Evolutionary conservation across 2,797 vertebrate genomes (phyloP), one percentile per base, ranked within the genome.

Genomic region (Lophius americanus): DNA sequence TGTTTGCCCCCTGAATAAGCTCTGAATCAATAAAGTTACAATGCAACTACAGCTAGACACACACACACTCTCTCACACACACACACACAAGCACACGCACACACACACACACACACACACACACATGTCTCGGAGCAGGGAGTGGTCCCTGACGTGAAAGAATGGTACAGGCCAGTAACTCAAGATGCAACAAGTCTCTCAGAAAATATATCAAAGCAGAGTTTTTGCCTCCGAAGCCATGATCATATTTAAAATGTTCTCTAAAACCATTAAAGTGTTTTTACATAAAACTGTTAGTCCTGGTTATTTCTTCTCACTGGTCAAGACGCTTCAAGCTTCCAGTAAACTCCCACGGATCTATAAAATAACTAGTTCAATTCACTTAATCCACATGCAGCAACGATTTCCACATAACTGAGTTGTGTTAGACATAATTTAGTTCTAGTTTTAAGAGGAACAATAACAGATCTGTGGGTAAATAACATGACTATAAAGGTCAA

Each of bases 1-100:
- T 0, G 47, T n/a, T 59, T 2, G 48, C 39, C 67, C 82, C 55
- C 61, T 10, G 54, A 78, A 67, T 54, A 64, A 82, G 63, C 49
- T n/a, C 32, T 74, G 63, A 74, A 77, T 77, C 70, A 39, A 74
- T 80, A 63, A 80, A 71, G 39, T 35, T 44, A 47, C 10, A 78
- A 43, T 58, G 39, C 43, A 65, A 54, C 60, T 47, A 39, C 43
- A 44, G 43, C 9, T 4, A 11, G 43, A 10, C 23, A 23, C 23
- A 23, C 23, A 23, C 23, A 23, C 23, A 23, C 23, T 1, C 23
- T 23, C 23, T 23, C 23, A 23, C 23, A 23, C 23, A 2, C 23
- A 23, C 23, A 23, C 23, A 23, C 23, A 23, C 23, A 23, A 23
- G 23, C 23, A 23, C 23, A 23, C 23, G 23, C 23, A 43, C 42